phyloP scores from a whole-genome alignment of 2,113 vertebrate genomes.

The Turdus rufiventris region DNA sequence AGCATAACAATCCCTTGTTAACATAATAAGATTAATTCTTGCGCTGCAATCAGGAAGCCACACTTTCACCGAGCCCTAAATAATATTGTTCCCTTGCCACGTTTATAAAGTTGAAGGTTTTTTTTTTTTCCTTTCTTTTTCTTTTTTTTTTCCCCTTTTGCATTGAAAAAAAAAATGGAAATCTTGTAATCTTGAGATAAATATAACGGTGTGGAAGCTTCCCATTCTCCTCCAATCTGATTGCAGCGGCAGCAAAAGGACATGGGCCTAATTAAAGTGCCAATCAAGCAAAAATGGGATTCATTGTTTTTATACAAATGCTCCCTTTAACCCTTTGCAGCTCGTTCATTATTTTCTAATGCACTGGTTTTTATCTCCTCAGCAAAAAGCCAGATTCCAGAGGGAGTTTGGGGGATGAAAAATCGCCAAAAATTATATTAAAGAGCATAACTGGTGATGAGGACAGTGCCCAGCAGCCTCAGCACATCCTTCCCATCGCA shows the following conservation, averaged over 20 bases:
- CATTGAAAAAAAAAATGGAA: background rate
- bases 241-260: slow-evolving; percentile 61
- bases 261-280: slow-evolving; percentile 71
- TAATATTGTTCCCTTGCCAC: background rate
- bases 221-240: slow-evolving; percentile 61
- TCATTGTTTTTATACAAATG: slow-evolving; percentile 52
- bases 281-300: slow-evolving; percentile 66
- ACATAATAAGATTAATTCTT: slow-evolving; percentile 57
- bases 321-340: slow-evolving; percentile 1
- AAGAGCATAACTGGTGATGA: background rate
- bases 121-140: accelerated
- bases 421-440: background rate
- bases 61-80: background rate
- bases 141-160: background rate
- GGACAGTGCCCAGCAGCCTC: background rate
- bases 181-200: slow-evolving; percentile 60
- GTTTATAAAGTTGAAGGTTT: background rate
- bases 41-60: background rate
- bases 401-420: background rate
- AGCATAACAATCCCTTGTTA: slow-evolving; percentile 58
- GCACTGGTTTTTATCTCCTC: background rate
- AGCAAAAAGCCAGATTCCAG: background rate
- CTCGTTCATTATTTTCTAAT: accelerated
- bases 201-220: slow-evolving; percentile 57
- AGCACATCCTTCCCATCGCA: accelerated